Evolutionary conservation across 1,140 invertebrate species (phyloP).

Genomic region (Ptiloglossa arizonensis): DNA sequence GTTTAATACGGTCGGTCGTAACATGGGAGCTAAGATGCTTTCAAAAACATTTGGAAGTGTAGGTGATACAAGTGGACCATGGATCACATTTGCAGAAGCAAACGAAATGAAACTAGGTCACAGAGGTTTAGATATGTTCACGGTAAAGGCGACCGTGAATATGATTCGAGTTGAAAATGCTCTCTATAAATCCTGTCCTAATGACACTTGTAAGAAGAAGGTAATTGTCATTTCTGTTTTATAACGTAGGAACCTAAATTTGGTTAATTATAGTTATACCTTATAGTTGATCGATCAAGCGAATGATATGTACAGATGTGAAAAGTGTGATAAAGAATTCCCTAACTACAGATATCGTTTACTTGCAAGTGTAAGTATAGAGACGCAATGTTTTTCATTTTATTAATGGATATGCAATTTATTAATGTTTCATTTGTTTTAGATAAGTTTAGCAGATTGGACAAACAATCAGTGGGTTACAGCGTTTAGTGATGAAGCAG

Average conservation of each 20-base stretch:
- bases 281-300: slow-evolving; percentile 89
- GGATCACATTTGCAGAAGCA: slow-evolving; percentile 89
- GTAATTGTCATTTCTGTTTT: slow-evolving; percentile 70
- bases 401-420: neutral
- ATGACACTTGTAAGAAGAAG: slow-evolving; percentile 95
- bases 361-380: slow-evolving; percentile 87
- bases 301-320: slow-evolving; percentile 95
- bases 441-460: slow-evolving; percentile 91
- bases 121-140: slow-evolving; percentile 90
- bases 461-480: slow-evolving; percentile 93
- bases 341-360: slow-evolving; percentile 94
- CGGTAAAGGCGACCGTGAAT: slow-evolving; percentile 86
- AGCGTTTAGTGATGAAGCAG: slow-evolving; percentile 93
- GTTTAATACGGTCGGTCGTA: slow-evolving; percentile 91
- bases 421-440: slow-evolving; percentile 59
- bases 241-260: neutral
- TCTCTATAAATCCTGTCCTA: slow-evolving; percentile 95
- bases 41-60: slow-evolving; percentile 65
- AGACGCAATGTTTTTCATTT: neutral
- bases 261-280: slow-evolving; percentile 15
- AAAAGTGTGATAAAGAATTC: slow-evolving; percentile 94
- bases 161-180: slow-evolving; percentile 89
- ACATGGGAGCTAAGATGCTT: slow-evolving; percentile 80
- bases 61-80: slow-evolving; percentile 63
- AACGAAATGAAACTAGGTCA: slow-evolving; percentile 85